phyloP scores from a whole-genome alignment of 2,888 invertebrate species.

The Syrista parreyssii region DNA sequence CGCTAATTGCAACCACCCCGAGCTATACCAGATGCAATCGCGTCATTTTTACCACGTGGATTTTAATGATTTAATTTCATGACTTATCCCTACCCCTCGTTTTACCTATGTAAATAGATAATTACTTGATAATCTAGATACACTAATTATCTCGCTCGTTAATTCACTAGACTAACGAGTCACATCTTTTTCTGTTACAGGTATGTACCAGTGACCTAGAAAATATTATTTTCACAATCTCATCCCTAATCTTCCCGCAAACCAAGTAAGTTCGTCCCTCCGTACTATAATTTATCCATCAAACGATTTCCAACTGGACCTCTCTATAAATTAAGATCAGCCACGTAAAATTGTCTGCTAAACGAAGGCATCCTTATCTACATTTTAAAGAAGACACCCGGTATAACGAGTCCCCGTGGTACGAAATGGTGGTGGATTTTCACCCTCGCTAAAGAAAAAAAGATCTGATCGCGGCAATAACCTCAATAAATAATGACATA shows the following conservation, averaged over 20 bases:
- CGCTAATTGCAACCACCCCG: constrained; percentile 32
- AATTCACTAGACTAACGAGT: constrained; percentile 6
- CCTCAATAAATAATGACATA: constrained; percentile 53
- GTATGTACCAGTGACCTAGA: constrained; percentile 28
- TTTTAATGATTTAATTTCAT: constrained; percentile 32
- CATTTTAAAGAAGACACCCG: not conserved
- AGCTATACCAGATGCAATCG: constrained; percentile 15
- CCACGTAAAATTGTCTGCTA: not conserved
- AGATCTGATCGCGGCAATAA: constrained; percentile 19
- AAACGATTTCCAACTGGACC: not conserved
- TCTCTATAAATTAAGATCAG: not conserved
- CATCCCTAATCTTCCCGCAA: not conserved
- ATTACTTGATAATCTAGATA: not conserved
- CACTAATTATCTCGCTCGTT: not conserved
- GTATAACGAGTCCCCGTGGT: not conserved
- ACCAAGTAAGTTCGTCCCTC: not conserved
- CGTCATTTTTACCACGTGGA: constrained; percentile 24
- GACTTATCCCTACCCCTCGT: not conserved
- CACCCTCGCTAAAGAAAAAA: not conserved
- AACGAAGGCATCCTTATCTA: not conserved
- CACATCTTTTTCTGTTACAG: constrained; percentile 36
- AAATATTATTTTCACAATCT: not conserved
- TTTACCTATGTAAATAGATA: not conserved
- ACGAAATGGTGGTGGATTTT: not conserved
- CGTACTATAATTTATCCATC: not conserved